Evolutionary conservation across 1,140 invertebrate genomes (phyloP), one percentile per base, ranked within the genome.

Genomic region (Macrotrachela quadricornifera): DNA sequence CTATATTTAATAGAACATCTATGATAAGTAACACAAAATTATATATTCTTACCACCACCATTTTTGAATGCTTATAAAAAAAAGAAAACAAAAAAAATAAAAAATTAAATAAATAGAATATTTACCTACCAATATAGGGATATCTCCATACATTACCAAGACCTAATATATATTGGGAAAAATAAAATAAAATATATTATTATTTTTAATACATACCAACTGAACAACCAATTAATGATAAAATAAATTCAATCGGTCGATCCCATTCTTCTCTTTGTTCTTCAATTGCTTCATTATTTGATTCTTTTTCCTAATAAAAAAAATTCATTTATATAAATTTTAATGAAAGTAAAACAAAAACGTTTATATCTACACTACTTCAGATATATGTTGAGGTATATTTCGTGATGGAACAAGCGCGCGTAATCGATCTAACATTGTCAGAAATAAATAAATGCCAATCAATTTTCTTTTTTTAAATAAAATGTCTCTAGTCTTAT

Each of bases 151-250:
- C 52, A 44, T 54, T 54, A 42, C 52, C 52, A 6, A 54, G 39
- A 52, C 50, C 42, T 15, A 18, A n/a, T 3, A 15, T 3, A 44
- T 44, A 4, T 9, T 12, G 41, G 12, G n/a, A 44, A 44, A n/a
- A 18, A 15, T n/a, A 44, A 15, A 6, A 44, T 15, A 4, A 4
- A 2, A 44, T 4, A 4, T 11, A 6, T 6, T 30, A 30, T 30
- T 2, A 30, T 30, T 30, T 4, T 30, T 8, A 30, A 30, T 30
- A 30, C 8, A 4, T 30, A 47, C 62, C 62, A 9, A 64, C 59
- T 11, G 60, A 53, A 49, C 61, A 63, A n/a, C 62, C 61, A 50
- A 64, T 52, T 39, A 58, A 46, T 11, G 62, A 61, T 38, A 64
- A 47, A 14, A 63, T 48, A 46, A 61, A 64, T 46, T 64, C 63